Evolutionary conservation across 2,888 invertebrate species (phyloP).

Genomic region (Drosophila nr. medialis): DNA sequence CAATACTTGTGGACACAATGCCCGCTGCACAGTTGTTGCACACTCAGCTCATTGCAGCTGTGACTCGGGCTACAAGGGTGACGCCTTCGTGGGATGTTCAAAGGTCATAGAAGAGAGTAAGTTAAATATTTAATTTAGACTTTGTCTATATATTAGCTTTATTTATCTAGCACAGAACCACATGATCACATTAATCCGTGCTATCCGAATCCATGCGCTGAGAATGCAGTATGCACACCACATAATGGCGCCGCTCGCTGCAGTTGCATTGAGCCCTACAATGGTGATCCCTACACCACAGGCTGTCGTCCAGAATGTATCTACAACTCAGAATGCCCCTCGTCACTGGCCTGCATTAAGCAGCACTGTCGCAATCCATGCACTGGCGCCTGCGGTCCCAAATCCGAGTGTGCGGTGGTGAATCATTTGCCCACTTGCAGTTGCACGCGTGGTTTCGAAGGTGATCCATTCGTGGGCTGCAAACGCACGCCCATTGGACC

Average conservation of each 20-base stretch:
- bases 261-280: conserved; percentile 94
- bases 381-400: conserved; percentile 92
- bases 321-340: conserved; percentile 92
- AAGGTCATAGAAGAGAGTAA: conserved; percentile 85
- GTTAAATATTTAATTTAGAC: conserved; percentile 24
- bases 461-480: conserved; percentile 93
- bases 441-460: conserved; percentile 90
- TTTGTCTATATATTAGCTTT: not conserved
- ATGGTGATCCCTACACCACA: conserved; percentile 93
- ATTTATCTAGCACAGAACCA: conserved; percentile 58
- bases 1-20: conserved; percentile 91
- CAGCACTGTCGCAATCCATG: conserved; percentile 95
- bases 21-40: conserved; percentile 91
- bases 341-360: conserved; percentile 91
- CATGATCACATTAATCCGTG: conserved; percentile 86
- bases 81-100: conserved; percentile 93
- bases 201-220: conserved; percentile 92
- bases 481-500: conserved; percentile 85
- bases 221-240: conserved; percentile 91
- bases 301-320: conserved; percentile 95
- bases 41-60: conserved; percentile 94
- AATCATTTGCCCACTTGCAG: conserved; percentile 94
- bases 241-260: conserved; percentile 90
- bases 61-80: conserved; percentile 90
- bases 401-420: conserved; percentile 92